Evolutionary conservation across 2,113 vertebrate species (phyloP).

Genomic region (Capreolus pygargus): DNA sequence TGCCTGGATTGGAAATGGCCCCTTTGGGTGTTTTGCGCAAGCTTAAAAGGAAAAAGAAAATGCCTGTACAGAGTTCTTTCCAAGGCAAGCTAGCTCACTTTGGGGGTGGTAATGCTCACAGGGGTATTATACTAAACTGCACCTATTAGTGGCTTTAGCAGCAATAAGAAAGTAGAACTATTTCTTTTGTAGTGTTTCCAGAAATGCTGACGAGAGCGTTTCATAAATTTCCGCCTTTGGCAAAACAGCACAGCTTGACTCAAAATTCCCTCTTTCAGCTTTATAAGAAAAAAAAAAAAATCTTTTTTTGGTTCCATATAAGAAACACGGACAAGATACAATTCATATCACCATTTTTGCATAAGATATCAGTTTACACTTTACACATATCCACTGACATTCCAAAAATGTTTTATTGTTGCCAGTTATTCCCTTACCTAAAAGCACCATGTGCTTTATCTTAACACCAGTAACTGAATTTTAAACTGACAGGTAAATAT

Average conservation of each 20-base stretch:
- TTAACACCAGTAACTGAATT: not conserved
- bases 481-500: not conserved
- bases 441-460: not conserved
- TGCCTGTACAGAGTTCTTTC: constrained; percentile 35
- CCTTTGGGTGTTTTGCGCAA: constrained; percentile 80
- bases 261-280: constrained; percentile 58
- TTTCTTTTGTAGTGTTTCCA: constrained; percentile 84
- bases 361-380: constrained; percentile 41
- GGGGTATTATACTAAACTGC: constrained; percentile 79
- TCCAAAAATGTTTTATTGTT: constrained; percentile 40
- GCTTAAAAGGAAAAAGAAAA: constrained; percentile 71
- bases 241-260: constrained; percentile 75
- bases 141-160: constrained; percentile 72
- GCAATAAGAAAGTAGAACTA: constrained; percentile 76
- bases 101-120: constrained; percentile 67
- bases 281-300: not conserved
- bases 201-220: constrained; percentile 74
- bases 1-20: constrained; percentile 66
- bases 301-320: not conserved
- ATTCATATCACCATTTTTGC: constrained; percentile 50
- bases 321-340: constrained; percentile 53
- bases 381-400: constrained; percentile 14
- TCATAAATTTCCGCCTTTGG: constrained; percentile 80
- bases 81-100: constrained; percentile 57
- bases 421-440: not conserved